These are phyloP conservation scores for Lampris incognitus DNA, from an alignment of 2,113 vertebrate species.

Conservation along the genomic window DNA sequence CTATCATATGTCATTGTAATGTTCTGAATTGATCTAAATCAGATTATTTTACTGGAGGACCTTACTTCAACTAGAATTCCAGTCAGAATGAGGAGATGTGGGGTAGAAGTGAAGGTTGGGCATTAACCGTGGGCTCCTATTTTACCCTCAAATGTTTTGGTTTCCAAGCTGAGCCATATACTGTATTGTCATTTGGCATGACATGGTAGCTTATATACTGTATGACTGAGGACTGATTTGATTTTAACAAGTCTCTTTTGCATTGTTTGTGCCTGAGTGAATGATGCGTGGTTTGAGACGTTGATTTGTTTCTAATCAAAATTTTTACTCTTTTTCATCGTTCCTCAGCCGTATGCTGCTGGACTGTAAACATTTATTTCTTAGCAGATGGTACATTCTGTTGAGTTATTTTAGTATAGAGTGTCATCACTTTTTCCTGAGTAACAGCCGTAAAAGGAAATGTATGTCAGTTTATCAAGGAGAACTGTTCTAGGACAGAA, in stretches of 20 bases:
- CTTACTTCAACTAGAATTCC: constrained; percentile 10
- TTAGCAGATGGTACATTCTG: constrained; percentile 29
- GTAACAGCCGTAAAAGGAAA: constrained; percentile 59
- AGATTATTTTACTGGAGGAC: background rate
- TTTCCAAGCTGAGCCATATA: constrained; percentile 74
- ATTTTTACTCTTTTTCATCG: constrained; percentile 9
- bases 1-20: constrained; percentile 34
- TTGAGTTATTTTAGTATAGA: constrained; percentile 52
- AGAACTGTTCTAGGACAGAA: constrained; percentile 70
- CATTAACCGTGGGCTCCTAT: constrained; percentile 60
- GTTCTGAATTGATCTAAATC: constrained; percentile 36
- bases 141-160: constrained; percentile 49
- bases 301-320: constrained; percentile 31
- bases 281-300: constrained; percentile 49
- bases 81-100: constrained; percentile 15
- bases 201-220: constrained; percentile 65
- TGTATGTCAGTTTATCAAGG: constrained; percentile 74
- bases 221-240: constrained; percentile 48
- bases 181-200: constrained; percentile 58
- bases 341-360: constrained; percentile 17
- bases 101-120: constrained; percentile 59
- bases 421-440: constrained; percentile 66
- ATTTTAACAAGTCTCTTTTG: constrained; percentile 49
- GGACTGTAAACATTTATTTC: background rate
- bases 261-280: constrained; percentile 71